These are phyloP conservation scores for Vireo griseus DNA, from an alignment of 2,797 vertebrate species.

Conservation along the genomic window DNA sequence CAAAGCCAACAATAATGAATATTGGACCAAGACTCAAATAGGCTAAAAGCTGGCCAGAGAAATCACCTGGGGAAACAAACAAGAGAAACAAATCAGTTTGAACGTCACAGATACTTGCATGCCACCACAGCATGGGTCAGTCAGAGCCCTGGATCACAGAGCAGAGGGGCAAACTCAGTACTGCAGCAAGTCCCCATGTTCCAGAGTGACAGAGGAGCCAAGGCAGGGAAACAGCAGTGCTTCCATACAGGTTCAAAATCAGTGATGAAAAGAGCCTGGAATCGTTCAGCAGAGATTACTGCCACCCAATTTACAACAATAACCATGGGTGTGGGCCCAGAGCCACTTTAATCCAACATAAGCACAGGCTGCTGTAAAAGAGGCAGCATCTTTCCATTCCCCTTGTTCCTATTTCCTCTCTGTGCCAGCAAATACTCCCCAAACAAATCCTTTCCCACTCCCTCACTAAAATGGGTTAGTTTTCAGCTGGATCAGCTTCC, in stretches of 20 bases:
- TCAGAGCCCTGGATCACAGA: background rate
- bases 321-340: background rate
- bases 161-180: background rate
- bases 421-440: background rate
- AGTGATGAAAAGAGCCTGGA: background rate
- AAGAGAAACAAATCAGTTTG: constrained; percentile 17
- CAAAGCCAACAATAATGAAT: constrained; percentile 90
- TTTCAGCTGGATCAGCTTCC: constrained; percentile 55
- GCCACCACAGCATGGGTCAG: background rate
- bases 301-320: background rate
- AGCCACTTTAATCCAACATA: background rate
- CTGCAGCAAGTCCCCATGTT: background rate
- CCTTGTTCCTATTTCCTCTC: background rate
- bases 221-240: background rate
- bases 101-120: background rate
- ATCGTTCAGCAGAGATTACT: background rate
- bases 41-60: constrained; percentile 90
- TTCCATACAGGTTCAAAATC: background rate
- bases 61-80: constrained; percentile 79
- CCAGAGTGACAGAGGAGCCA: background rate
- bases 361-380: background rate
- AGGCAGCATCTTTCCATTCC: background rate
- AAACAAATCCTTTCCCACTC: constrained; percentile 20
- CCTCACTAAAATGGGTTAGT: constrained; percentile 15
- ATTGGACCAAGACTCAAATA: constrained; percentile 91